Evolutionary conservation across 2,797 vertebrate species (phyloP), one percentile per base, ranked within the genome.

Genomic region (Leuciscus waleckii): DNA sequence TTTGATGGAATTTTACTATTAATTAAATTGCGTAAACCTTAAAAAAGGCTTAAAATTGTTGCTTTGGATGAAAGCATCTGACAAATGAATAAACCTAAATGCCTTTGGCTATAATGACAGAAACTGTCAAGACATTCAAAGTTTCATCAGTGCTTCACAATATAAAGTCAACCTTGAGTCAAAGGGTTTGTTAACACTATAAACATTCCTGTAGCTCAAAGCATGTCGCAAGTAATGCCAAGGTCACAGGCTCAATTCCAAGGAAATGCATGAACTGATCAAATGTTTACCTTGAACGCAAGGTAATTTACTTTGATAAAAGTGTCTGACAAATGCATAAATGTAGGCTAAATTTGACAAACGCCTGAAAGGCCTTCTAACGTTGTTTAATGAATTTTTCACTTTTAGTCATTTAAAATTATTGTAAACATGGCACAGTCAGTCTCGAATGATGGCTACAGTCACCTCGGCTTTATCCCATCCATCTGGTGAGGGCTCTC

Each of bases 401-500:
- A 39, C 74, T 39, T 37, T 76, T 16, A 56, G n/a, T 77, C 4
- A 58, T 17, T 39, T 58, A 32, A 58, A 39, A 10, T 58, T 17
- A 74, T 13, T 49, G 26, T 51, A 56, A 56, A 32, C 71, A 56
- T 11, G 21, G 29, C 29, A 76, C 21, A 56, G 32, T 23, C 29
- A 13, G 29, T n/a, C 49, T 76, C 1, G 2, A 2, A 39, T 39
- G 32, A 56, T 56, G 7, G 74, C 19, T 89, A 81, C 85, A 84
- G 91, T 63, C 26, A 88, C 88, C 85, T 7, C 79, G 90, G 83
- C 89, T 87, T 90, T 91, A 89, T 92, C 88, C 86, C 89, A 82
- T 90, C 93, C 94, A 95, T 93, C 93, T 95, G 94, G 94, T 93
- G 92, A 91, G 89, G 92, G 92, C 91, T 94, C 92, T 94, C 92